Evolutionary conservation across 2,113 vertebrate species (phyloP).

Genomic region (Spea multiplicata): DNA sequence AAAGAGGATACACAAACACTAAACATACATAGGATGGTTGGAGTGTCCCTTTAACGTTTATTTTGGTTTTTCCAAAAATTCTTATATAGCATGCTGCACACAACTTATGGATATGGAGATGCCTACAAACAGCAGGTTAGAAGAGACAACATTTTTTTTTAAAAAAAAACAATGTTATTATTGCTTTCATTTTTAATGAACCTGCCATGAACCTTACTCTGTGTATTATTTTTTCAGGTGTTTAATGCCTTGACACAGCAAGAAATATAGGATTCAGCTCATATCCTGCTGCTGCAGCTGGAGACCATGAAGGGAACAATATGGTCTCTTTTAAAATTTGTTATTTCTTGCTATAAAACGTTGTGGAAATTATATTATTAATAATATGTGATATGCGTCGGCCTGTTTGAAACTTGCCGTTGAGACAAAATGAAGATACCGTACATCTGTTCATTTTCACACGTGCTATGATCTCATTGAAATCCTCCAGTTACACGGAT

Average conservation of each 20-base stretch:
- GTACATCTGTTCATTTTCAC: conserved; percentile 33
- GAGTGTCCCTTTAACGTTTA: no score
- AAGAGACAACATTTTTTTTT: background rate
- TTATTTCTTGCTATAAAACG: conserved; percentile 31
- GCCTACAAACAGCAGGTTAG: background rate
- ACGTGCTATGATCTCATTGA: conserved; percentile 30
- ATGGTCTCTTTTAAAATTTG: conserved; percentile 19
- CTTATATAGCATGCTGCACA: background rate
- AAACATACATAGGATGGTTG: no score
- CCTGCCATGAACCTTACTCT: conserved; percentile 16
- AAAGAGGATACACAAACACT: no score
- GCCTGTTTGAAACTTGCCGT: conserved; percentile 25
- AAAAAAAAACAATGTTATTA: background rate
- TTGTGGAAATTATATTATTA: conserved; percentile 33
- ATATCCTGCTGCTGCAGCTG: conserved; percentile 45
- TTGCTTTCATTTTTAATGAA: conserved; percentile 18
- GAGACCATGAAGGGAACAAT: conserved; percentile 25
- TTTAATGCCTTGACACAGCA: conserved; percentile 37
- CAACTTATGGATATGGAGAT: background rate
- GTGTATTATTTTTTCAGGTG: conserved; percentile 45
- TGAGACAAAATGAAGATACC: conserved; percentile 14
- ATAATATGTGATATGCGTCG: conserved; percentile 22
- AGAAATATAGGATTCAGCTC: conserved; percentile 33
- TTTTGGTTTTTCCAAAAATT: background rate
- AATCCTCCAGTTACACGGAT: conserved; percentile 1